These are phyloP conservation scores for Syngnathus floridae DNA, from an alignment of 2,113 vertebrate species.

Conservation along the genomic window DNA sequence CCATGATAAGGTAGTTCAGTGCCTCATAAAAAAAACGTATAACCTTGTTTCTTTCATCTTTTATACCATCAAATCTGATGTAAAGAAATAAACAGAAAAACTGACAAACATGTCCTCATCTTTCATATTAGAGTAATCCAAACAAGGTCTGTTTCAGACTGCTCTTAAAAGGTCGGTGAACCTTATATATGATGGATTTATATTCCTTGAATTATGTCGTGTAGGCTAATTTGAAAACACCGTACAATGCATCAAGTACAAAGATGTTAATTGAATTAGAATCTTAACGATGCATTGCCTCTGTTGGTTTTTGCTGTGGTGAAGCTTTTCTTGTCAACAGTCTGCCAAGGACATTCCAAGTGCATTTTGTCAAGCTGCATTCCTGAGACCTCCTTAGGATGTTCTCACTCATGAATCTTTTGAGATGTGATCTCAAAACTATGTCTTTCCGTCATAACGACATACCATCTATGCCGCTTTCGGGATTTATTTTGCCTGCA, in stretches of 20 bases:
- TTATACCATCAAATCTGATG: no score
- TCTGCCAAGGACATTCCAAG: slow-evolving; percentile 33
- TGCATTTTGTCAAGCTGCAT: slow-evolving; percentile 22
- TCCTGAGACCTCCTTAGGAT: neutral
- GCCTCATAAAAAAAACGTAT: no score
- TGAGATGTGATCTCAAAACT: slow-evolving; percentile 25
- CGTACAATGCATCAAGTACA: neutral
- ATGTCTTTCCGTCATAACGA: slow-evolving; percentile 25
- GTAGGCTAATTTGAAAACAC: no score
- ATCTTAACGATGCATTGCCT: neutral
- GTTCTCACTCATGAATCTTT: slow-evolving; percentile 14
- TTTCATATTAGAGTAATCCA: neutral
- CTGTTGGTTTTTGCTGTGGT: neutral
- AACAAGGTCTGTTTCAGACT: neutral
- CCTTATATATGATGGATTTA: neutral
- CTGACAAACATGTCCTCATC: neutral
- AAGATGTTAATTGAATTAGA: neutral
- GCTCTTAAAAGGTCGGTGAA: neutral
- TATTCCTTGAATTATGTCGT: neutral
- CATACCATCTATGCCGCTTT: slow-evolving; percentile 16
- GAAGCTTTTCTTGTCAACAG: slow-evolving; percentile 29
- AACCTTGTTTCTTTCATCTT: no score
- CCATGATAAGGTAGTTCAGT: neutral
- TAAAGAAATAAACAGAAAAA: neutral
- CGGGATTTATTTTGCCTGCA: slow-evolving; percentile 10